These are phyloP conservation scores for Zosterops borbonicus DNA, from an alignment of 2,113 vertebrate species.

Conservation along the genomic window DNA sequence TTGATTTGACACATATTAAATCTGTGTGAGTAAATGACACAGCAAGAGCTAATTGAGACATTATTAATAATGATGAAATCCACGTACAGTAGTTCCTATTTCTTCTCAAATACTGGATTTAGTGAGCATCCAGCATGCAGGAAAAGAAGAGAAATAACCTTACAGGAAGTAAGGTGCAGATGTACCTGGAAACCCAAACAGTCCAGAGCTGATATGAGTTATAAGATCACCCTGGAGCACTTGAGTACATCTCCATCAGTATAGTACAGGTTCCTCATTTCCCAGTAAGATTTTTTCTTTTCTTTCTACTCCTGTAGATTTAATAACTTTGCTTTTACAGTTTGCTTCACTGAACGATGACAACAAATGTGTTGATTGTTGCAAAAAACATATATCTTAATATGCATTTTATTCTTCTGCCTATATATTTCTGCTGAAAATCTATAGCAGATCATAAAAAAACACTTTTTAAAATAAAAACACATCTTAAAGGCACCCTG, in stretches of 20 bases:
- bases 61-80: conserved; percentile 5
- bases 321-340: neutral
- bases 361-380: neutral
- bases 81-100: neutral
- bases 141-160: neutral
- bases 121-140: neutral
- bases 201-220: neutral
- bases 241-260: neutral
- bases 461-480: conserved; percentile 31
- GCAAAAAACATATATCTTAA: neutral
- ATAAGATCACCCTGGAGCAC: neutral
- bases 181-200: neutral
- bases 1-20: neutral
- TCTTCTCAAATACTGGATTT: neutral
- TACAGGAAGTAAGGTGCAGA: neutral
- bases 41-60: neutral
- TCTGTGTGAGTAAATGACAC: neutral
- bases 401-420: conserved; percentile 14
- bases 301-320: neutral
- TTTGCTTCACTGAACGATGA: neutral
- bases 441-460: neutral
- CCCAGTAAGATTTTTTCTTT: neutral
- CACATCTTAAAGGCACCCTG: conserved; percentile 30
- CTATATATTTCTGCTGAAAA: conserved; percentile 8
- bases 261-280: neutral